These are phyloP conservation scores for Drosophila nigricruria DNA, from an alignment of 2,888 invertebrate species.

Conservation along the genomic window DNA sequence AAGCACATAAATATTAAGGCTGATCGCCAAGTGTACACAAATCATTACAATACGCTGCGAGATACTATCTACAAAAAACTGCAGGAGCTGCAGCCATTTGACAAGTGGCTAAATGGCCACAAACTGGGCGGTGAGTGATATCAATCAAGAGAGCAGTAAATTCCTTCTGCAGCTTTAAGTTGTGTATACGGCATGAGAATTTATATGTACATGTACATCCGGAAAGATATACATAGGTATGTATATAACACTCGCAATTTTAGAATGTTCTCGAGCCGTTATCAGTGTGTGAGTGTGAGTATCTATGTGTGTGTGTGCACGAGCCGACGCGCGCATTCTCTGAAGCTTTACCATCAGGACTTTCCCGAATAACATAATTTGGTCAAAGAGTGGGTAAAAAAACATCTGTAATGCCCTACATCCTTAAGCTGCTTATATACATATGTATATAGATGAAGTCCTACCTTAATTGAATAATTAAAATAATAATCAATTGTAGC, in stretches of 20 bases:
- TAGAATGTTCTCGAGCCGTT: background rate
- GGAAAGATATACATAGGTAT: background rate
- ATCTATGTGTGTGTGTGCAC: too few species aligned
- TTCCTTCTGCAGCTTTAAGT: background rate
- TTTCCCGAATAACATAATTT: too few species aligned
- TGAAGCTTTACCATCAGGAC: too few species aligned
- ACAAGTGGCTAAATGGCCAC: conserved; percentile 43
- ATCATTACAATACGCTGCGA: conserved; percentile 44
- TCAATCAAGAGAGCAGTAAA: background rate
- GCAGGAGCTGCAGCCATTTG: conserved; percentile 32
- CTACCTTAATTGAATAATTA: background rate
- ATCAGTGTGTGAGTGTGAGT: background rate
- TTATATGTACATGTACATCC: background rate
- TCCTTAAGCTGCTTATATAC: background rate
- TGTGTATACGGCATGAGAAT: background rate
- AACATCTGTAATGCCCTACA: too few species aligned
- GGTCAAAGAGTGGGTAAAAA: background rate
- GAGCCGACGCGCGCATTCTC: too few species aligned
- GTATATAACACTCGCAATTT: background rate
- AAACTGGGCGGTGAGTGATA: conserved; percentile 53
- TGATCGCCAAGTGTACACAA: conserved; percentile 26
- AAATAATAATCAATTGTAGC: background rate
- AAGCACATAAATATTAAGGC: conserved; percentile 45
- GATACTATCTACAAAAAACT: conserved; percentile 44
- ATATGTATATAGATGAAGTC: background rate